phyloP scores from a whole-genome alignment of 1,140 invertebrate genomes.

The Coptotermes formosanus region DNA sequence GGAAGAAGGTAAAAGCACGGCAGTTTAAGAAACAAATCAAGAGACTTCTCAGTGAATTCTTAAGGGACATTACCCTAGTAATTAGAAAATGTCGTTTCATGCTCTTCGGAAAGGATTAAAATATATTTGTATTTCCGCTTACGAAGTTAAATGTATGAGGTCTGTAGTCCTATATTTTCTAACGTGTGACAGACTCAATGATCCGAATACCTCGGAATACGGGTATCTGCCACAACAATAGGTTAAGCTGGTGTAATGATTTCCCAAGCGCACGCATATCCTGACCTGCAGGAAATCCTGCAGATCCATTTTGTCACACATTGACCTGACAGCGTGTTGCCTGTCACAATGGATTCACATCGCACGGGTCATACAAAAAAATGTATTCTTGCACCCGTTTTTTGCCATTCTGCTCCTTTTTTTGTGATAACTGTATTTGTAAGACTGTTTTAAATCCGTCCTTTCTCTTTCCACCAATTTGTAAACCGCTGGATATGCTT shows the following conservation, averaged over 20 bases:
- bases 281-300: background rate
- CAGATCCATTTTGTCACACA: background rate
- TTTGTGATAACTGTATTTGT: background rate
- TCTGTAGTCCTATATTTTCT: background rate
- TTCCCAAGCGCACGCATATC: background rate
- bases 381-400: background rate
- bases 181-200: background rate
- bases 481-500: background rate
- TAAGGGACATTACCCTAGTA: background rate
- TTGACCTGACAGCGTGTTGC: background rate
- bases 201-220: background rate
- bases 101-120: background rate
- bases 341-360: background rate
- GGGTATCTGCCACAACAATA: conserved; percentile 9
- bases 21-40: no score
- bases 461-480: background rate
- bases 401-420: background rate
- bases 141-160: background rate
- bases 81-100: background rate
- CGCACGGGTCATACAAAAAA: background rate
- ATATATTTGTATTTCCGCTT: background rate
- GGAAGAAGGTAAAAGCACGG: no score
- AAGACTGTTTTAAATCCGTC: background rate
- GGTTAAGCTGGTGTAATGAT: background rate
- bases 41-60: no score